These are phyloP conservation scores for Lemur catta DNA, from an alignment of 2,797 vertebrate species.

Conservation along the genomic window DNA sequence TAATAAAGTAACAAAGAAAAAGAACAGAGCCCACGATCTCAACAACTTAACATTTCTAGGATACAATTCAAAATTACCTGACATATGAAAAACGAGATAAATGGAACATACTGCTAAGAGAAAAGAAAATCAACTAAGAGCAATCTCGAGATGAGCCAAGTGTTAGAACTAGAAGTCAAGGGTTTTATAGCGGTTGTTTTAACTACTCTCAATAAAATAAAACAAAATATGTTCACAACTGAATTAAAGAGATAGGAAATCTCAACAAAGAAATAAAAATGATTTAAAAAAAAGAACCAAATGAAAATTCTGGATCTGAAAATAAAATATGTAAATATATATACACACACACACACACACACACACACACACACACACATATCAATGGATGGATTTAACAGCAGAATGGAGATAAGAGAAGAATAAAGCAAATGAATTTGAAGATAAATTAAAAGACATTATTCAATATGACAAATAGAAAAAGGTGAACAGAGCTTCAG, in stretches of 20 bases:
- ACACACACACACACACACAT: too few species aligned
- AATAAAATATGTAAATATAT: not conserved
- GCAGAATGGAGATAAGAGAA: not conserved
- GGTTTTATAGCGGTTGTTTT: not conserved
- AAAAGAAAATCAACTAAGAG: conserved; percentile 1
- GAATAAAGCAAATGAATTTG: not conserved
- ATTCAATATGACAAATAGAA: not conserved
- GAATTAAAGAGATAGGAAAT: not conserved
- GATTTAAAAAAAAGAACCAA: not conserved
- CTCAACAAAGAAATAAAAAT: not conserved
- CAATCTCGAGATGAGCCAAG: not conserved
- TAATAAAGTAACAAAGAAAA: conserved; percentile 12
- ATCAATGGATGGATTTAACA: not conserved
- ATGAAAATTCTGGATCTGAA: not conserved
- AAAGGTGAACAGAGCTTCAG: not conserved
- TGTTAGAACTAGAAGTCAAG: not conserved
- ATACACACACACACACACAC: not conserved
- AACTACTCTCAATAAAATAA: not conserved
- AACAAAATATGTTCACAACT: not conserved
- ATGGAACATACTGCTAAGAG: not conserved
- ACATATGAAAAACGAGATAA: not conserved
- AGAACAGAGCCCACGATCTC: not conserved
- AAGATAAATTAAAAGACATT: not conserved
- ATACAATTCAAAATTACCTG: not conserved
- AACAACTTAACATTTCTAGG: not conserved